These are phyloP conservation scores for Blennius ocellaris DNA, from an alignment of 2,113 vertebrate species.

Conservation along the genomic window DNA sequence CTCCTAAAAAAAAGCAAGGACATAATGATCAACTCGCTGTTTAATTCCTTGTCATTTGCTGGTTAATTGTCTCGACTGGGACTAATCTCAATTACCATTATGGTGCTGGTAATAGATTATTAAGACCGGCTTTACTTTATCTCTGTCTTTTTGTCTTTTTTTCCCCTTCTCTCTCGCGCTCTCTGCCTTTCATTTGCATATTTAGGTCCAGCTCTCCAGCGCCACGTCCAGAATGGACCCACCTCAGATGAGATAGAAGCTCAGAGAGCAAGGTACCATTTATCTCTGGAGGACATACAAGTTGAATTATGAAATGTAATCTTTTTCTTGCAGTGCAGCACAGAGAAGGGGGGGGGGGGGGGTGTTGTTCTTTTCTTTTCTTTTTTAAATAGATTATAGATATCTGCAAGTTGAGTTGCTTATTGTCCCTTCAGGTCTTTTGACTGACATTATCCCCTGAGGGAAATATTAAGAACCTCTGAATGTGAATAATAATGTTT, in stretches of 20 bases:
- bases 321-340: too few relatives aligned
- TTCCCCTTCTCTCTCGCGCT: conserved; percentile 12
- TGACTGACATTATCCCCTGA: neutral
- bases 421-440: neutral
- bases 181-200: conserved; percentile 5
- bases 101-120: conserved; percentile 35
- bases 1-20: conserved; percentile 18
- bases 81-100: conserved; percentile 45
- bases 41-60: conserved; percentile 45
- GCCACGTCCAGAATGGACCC: conserved; percentile 93
- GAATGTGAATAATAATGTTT: neutral
- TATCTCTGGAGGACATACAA: too few relatives aligned
- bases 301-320: too few relatives aligned
- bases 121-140: conserved; percentile 25
- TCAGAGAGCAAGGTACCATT: conserved; percentile 90
- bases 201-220: conserved; percentile 93
- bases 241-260: conserved; percentile 95
- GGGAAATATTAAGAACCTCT: neutral
- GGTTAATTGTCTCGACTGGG: conserved; percentile 51
- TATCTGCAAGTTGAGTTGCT: neutral
- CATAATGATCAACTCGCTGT: conserved; percentile 44
- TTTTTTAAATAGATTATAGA: neutral
- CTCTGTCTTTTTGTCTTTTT: neutral
- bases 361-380: too few relatives aligned
- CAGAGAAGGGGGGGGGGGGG: too few relatives aligned